Evolutionary conservation across 2,888 invertebrate genomes (phyloP), one percentile per base, ranked within the genome.

Genomic region (Meiosimyza platycephala): DNA sequence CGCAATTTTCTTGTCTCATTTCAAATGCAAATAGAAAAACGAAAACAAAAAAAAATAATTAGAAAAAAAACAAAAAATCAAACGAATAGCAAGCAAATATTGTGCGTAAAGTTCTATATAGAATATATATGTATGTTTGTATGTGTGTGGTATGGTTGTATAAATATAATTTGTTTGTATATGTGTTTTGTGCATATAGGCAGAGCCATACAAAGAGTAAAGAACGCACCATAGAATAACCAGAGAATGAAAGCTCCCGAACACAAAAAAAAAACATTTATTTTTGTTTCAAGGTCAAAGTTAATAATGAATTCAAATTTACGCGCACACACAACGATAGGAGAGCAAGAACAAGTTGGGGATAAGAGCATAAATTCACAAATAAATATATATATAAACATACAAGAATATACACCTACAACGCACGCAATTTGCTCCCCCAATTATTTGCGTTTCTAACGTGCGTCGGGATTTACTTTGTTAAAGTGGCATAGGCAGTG

Each of bases 281-380:
- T 68, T 68, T 68, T 57, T 2, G 57, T 47, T 68, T 67, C 67
- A 68, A 68, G 67, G 67, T 68, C 67, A 57, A 18, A 57, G n/a
- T 55, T 22, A 57, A 57, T 47, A 67, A 57, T 16, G 64, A 64
- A 64, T 64, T 22, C 48, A 64, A 64, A 64, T 22, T 48, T 33
- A 64, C 64, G 50, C 64, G 50, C 64, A 1, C 47, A 33, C 18
- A 60, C 60, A 28, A 28, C 9, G 40, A 40, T 9, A 40, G 40
- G 9, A 40, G 40, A 40, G 40, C 40, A 40, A 9, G 9, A 40
- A 40, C 9, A 9, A 40, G 9, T 4, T 28, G 40, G 40, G 40
- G 40, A 40, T 40, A 40, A 7, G 9, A 40, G 40, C 40, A 40
- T 40, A 40, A 40, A 40, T 9, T 40, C 40, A 40, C 40, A 40